A percentile compares a stretch with the other conserved stretches of the same genome.
phyloP scores from a whole-genome alignment of 2,888 invertebrate genomes.

The Lymantria monacha region DNA sequence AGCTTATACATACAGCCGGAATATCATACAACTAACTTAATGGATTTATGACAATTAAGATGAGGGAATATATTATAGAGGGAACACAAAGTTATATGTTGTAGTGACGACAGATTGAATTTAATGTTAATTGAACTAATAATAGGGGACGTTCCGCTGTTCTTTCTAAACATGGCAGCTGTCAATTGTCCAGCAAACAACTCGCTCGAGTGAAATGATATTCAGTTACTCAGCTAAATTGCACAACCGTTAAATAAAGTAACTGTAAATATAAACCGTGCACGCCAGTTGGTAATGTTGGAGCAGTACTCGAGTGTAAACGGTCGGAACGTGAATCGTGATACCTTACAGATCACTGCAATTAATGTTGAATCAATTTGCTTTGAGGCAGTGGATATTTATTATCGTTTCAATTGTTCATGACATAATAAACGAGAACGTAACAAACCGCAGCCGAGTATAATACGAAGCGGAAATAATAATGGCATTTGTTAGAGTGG shows the following conservation, averaged over 20 bases:
- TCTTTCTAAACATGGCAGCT: constrained; percentile 27
- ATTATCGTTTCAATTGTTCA: constrained; percentile 69
- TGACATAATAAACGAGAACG: constrained; percentile 68
- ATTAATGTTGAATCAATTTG: constrained; percentile 74
- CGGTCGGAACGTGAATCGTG: constrained; percentile 37
- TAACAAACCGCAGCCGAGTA: constrained; percentile 64
- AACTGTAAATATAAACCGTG: constrained; percentile 54
- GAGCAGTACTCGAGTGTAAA: constrained; percentile 5
- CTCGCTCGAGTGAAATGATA: constrained; percentile 40
- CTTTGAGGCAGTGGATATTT: constrained; percentile 58
- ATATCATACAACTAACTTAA: constrained; percentile 61
- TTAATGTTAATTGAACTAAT: constrained; percentile 41
- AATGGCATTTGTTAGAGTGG: constrained; percentile 71
- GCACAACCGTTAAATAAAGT: constrained; percentile 59
- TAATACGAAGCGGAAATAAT: constrained; percentile 77
- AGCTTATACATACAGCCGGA: constrained; percentile 39
- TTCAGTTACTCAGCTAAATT: constrained; percentile 45
- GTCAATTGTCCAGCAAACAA: constrained; percentile 45
- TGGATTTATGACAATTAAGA: constrained; percentile 68
- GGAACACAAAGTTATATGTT: constrained; percentile 31
- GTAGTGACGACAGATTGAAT: constrained; percentile 40
- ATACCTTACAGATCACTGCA: constrained; percentile 55
- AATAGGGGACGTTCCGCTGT: constrained; percentile 19
- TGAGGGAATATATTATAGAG: constrained; percentile 50
- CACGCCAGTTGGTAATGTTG: neutral